Conservation (phyloP, 2,797 vertebrate genomes). For the Pseudocheirus occidentalis region DNA sequence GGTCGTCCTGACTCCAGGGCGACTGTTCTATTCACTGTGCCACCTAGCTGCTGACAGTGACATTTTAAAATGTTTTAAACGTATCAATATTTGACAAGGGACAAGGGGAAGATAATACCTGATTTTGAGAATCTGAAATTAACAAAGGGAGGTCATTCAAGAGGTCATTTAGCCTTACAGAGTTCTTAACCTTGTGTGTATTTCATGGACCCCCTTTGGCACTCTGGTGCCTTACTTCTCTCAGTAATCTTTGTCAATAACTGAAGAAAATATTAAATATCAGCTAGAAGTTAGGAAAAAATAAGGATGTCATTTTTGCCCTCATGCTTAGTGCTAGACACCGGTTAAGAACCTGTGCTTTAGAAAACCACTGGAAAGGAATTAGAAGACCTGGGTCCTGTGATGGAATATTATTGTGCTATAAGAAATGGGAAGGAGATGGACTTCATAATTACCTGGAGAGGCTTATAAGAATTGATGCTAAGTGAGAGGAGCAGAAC, state of each 20-base stretch:
- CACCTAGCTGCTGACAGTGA: neutral
- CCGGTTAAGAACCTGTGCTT: neutral
- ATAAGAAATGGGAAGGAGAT: no score
- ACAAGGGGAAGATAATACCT: neutral
- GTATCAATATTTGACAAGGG: neutral
- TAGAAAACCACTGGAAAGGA: neutral
- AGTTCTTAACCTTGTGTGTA: neutral
- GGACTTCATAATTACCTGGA: no score
- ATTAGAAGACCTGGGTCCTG: neutral
- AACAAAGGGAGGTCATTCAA: neutral
- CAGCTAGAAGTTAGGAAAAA: neutral
- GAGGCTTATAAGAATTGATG: no score
- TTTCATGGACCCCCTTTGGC: neutral
- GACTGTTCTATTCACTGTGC: no score
- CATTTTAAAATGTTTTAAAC: neutral
- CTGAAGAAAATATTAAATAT: neutral
- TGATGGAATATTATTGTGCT: no score
- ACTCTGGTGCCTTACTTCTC: neutral
- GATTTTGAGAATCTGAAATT: neutral
- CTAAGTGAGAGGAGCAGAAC: no score
- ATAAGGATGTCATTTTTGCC: neutral
- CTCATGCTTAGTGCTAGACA: neutral
- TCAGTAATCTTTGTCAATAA: neutral
- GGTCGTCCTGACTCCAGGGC: no score
- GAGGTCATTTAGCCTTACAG: neutral